Conservation (phyloP, 2,113 vertebrate species). For the Ceuthmochares aereus region DNA sequence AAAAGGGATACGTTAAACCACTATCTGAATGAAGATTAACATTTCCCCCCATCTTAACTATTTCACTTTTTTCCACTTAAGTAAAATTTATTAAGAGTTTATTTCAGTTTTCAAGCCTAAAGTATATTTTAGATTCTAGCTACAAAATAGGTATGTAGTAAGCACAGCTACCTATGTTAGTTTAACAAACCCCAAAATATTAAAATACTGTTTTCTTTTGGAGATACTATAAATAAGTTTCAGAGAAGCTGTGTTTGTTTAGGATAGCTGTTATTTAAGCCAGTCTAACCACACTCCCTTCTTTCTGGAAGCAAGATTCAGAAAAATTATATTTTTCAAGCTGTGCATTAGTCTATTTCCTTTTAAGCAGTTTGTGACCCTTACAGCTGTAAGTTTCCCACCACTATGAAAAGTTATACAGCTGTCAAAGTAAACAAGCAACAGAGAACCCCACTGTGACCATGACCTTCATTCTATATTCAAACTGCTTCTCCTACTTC, state of each 20-base stretch:
- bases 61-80: neutral
- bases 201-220: neutral
- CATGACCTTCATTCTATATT: neutral
- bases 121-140: neutral
- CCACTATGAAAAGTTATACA: neutral
- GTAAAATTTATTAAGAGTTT: neutral
- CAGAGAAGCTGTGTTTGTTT: neutral
- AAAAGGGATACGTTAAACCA: neutral
- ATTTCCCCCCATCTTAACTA: neutral
- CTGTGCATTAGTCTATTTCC: neutral
- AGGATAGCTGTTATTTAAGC: neutral
- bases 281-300: rapidly evolving
- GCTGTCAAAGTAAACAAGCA: neutral
- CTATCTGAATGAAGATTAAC: neutral
- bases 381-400: neutral
- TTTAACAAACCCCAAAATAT: neutral
- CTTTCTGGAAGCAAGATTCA: neutral
- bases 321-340: neutral
- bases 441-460: neutral
- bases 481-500: neutral
- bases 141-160: neutral
- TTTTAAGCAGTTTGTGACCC: neutral
- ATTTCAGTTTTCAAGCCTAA: neutral
- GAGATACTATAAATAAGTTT: neutral
- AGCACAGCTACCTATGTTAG: neutral